A percentile compares a stretch with the other conserved stretches of the same genome.
phyloP scores from a whole-genome alignment of 1,140 invertebrate genomes.

The Drosophila suzukii region DNA sequence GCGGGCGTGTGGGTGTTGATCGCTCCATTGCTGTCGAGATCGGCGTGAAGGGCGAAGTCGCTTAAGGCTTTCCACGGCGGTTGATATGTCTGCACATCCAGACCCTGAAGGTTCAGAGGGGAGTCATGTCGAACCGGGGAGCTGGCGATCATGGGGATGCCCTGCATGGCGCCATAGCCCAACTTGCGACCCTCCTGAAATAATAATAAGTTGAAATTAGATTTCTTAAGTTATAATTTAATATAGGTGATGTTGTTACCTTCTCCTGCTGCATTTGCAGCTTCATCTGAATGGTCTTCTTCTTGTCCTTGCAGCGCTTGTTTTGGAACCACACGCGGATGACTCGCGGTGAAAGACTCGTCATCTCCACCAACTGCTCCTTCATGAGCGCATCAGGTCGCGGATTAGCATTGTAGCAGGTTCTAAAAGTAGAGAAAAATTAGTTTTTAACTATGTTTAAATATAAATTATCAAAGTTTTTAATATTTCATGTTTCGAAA shows the following conservation, averaged over 20 bases:
- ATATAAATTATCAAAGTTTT: not conserved
- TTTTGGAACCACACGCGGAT: slow-evolving; percentile 99
- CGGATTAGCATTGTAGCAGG: slow-evolving; percentile 98
- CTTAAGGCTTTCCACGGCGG: slow-evolving; percentile 98
- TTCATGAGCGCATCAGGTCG: slow-evolving; percentile 99
- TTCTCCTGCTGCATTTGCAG: slow-evolving; percentile 99
- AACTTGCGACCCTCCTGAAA: slow-evolving; percentile 95
- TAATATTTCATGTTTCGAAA: no score
- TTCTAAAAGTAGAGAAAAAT: slow-evolving; percentile 82
- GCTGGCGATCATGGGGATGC: slow-evolving; percentile 98
- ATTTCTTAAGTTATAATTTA: not conserved
- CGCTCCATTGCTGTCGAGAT: slow-evolving; percentile 90
- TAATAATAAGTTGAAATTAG: not conserved
- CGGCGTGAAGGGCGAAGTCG: slow-evolving; percentile 97
- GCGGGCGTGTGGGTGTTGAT: slow-evolving; percentile 94
- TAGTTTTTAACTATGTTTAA: not conserved
- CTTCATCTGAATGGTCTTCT: slow-evolving; percentile 98
- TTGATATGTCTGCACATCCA: slow-evolving; percentile 98
- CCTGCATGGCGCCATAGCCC: slow-evolving; percentile 96
- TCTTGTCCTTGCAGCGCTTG: slow-evolving; percentile 99
- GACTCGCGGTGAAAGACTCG: slow-evolving; percentile 96
- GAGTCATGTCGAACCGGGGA: slow-evolving; percentile 97
- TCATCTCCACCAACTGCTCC: slow-evolving; percentile 99
- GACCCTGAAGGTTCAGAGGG: slow-evolving; percentile 92
- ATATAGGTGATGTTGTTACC: slow-evolving; percentile 86